These are phyloP conservation scores for Geopemphigus sp. DNA, from an alignment of 1,140 invertebrate genomes.

Conservation along the genomic window DNA sequence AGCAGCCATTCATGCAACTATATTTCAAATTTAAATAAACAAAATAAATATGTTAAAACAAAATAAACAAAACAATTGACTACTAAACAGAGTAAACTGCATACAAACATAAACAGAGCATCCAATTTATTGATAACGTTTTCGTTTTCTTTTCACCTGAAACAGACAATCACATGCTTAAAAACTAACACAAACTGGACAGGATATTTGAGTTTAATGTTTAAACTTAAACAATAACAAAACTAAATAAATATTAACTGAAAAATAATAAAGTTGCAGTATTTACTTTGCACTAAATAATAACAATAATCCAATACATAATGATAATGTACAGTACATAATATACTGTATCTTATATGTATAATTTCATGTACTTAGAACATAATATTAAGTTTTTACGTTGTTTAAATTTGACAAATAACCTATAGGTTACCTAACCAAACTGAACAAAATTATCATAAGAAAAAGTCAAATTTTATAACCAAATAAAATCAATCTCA, in stretches of 20 bases:
- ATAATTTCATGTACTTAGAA: too few species aligned
- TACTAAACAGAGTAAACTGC: too few species aligned
- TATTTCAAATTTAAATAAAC: constrained; percentile 6
- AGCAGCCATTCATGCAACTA: constrained; percentile 12
- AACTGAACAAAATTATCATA: too few species aligned
- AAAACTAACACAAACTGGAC: neutral
- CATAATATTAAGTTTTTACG: too few species aligned
- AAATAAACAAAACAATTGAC: neutral
- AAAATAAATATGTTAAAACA: neutral
- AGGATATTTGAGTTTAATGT: neutral
- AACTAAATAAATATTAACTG: neutral
- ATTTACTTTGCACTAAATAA: too few species aligned
- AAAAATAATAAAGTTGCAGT: neutral
- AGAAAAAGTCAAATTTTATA: too few species aligned
- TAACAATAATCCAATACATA: too few species aligned
- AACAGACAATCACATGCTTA: constrained; percentile 35
- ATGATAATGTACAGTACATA: too few species aligned
- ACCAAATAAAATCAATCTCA: too few species aligned
- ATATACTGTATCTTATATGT: too few species aligned
- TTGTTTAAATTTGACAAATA: too few species aligned
- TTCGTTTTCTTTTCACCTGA: constrained; percentile 43
- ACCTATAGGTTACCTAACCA: too few species aligned
- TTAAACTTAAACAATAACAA: neutral
- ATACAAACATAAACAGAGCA: neutral
- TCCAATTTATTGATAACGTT: constrained; percentile 33